Percentiles rank a stretch among this genome's conserved stretches.
Evolutionary conservation across 2,888 invertebrate species (phyloP).

Genomic region (Aphidius colemani): DNA sequence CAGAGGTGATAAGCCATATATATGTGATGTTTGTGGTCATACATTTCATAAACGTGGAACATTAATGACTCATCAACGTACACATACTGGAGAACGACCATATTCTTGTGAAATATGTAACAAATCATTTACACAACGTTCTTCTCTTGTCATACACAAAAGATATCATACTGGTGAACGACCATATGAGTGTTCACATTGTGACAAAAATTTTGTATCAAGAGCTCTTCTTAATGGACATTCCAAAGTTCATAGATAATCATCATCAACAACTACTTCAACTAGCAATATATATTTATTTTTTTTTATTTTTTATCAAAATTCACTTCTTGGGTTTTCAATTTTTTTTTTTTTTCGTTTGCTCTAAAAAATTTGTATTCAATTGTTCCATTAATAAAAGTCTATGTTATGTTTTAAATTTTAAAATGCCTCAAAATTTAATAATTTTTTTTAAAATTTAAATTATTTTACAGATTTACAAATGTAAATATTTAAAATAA

Average conservation of each 20-base stretch:
- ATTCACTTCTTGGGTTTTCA: background rate
- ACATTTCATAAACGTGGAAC: constrained; percentile 58
- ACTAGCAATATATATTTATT: constrained; percentile 4
- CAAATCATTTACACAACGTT: constrained; percentile 59
- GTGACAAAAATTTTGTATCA: constrained; percentile 58
- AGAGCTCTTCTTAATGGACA: constrained; percentile 57
- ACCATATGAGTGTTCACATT: constrained; percentile 56
- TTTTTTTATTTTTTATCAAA: background rate
- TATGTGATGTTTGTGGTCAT: constrained; percentile 59
- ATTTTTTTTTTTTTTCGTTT: background rate
- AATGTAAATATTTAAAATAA: too few relatives aligned
- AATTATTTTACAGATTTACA: too few relatives aligned
- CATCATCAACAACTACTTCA: constrained; percentile 22
- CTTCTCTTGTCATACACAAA: constrained; percentile 59
- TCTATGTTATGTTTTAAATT: too few relatives aligned
- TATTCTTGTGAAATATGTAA: constrained; percentile 59
- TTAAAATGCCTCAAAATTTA: too few relatives aligned
- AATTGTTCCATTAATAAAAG: too few relatives aligned
- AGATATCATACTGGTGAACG: constrained; percentile 60
- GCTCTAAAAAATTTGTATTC: too few relatives aligned
- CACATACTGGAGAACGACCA: constrained; percentile 61
- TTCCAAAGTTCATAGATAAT: constrained; percentile 41
- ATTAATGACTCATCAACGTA: constrained; percentile 57
- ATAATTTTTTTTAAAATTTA: too few relatives aligned
- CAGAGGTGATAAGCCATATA: constrained; percentile 56